phyloP scores from a whole-genome alignment of 2,888 invertebrate species.

The Drosophila neotestacea region DNA sequence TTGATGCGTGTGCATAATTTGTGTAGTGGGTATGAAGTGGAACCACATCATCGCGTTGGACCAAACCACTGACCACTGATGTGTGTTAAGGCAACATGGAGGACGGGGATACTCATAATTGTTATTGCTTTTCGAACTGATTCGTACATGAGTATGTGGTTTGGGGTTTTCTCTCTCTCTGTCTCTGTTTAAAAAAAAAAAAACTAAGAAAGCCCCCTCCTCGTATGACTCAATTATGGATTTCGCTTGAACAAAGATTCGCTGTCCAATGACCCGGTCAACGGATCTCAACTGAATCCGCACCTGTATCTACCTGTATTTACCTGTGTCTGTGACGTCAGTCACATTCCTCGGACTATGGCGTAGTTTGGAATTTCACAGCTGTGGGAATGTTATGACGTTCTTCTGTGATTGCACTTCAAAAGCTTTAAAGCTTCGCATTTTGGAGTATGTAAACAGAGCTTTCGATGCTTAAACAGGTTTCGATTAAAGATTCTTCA shows the following conservation, averaged over 20 bases:
- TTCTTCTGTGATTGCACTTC: conserved; percentile 13
- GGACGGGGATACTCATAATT: conserved; percentile 26
- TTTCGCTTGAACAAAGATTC: conserved; percentile 13
- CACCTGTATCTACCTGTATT: conserved; percentile 13
- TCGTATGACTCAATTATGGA: conserved; percentile 37
- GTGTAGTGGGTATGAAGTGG: conserved; percentile 51
- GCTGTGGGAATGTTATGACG: conserved; percentile 25
- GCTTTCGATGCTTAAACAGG: conserved; percentile 34
- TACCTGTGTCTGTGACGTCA: conserved; percentile 39
- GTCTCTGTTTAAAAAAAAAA: no score
- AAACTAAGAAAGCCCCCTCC: background rate
- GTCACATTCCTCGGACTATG: conserved; percentile 26
- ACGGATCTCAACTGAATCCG: conserved; percentile 2
- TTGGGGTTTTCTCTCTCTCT: conserved; percentile 39
- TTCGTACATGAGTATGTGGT: conserved; percentile 21
- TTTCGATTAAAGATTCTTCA: conserved; percentile 27
- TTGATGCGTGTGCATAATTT: conserved; percentile 73
- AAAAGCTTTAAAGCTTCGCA: conserved; percentile 29
- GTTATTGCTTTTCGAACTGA: conserved; percentile 17
- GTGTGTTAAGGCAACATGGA: conserved; percentile 29
- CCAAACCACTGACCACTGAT: conserved; percentile 37
- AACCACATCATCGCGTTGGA: conserved; percentile 41
- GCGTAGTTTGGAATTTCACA: conserved; percentile 12
- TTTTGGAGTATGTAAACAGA: conserved; percentile 6
- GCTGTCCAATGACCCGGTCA: conserved; percentile 18